Base-by-base conservation (phyloP, 2,888 invertebrate species). In the Colletes collaris region DNA sequence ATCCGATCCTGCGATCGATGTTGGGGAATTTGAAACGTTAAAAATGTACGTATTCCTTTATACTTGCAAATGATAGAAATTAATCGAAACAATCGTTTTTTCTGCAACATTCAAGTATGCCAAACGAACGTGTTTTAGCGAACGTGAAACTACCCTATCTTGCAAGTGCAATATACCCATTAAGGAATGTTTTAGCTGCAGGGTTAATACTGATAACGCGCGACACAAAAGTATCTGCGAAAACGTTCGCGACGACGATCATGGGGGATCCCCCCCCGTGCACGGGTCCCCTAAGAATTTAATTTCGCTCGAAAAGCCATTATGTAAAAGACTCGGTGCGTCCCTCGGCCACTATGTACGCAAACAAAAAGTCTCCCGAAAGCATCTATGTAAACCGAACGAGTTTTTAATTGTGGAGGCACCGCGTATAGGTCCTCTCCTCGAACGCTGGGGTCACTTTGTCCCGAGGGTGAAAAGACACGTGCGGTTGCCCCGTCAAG, bases 401-500 rank as follows among this genome's bases (percentile, higher is more conserved):
- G 63, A 65, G 71, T 79, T 79, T 85, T 79, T 82, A 79, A 85
- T 84, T 79, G 66, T 64, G 40, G 72, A 73, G 69, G 68, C 66
- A 52, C 52, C 67, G 27, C 79, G 49, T 64, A 66, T 65, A 67
- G 27, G 60, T 49, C 37, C 58, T n/a, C 19, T 52, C 56, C 72
- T 69, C 55, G 55, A 53, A 67, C 69, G 46, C 27, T 53, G 50
- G 59, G 60, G 68, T 82, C 71, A 52, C 66, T 65, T 55, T 27
- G 66, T 85, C 64, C 71, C 67, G 7, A 74, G 76, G 70, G 74
- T 80, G 74, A 67, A 69, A 49, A 55, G 82, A 82, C 85, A 85
- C 75, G 75, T 80, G 84, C 55, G 79, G 76, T 68, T 74, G 56
- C n/a, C 68, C 53, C 62, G 60, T 71, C 74, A 82, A 80, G 75